phyloP scores from a whole-genome alignment of 2,888 invertebrate genomes.

The Embidobia sp. region DNA sequence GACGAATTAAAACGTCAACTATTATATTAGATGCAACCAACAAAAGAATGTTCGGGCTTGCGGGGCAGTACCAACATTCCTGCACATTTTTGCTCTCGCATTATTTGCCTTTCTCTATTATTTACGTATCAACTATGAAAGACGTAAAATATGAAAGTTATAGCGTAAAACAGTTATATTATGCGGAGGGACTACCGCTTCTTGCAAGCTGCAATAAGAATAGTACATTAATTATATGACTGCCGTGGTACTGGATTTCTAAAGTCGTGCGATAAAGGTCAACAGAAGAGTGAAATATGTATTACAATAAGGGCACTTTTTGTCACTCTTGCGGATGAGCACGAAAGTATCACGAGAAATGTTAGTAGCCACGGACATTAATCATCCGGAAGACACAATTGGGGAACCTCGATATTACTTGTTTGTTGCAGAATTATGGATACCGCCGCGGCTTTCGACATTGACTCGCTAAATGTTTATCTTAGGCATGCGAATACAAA shows the following conservation, averaged over 20 bases:
- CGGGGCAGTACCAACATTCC: neutral
- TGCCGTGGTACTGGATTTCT: conserved; percentile 2
- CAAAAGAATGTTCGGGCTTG: too few species aligned
- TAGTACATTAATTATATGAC: neutral
- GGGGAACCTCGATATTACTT: neutral
- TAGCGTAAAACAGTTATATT: conserved; percentile 18
- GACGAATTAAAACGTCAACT: too few species aligned
- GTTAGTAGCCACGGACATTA: conserved; percentile 16
- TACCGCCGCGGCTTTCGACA: neutral
- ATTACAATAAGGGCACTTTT: conserved; percentile 12
- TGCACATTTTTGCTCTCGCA: neutral
- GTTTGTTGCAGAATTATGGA: neutral
- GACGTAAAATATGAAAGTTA: conserved; percentile 14
- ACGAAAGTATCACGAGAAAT: conserved; percentile 16
- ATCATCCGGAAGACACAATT: conserved; percentile 11
- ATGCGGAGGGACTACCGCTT: conserved; percentile 5
- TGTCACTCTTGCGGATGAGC: conserved; percentile 4
- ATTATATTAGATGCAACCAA: too few species aligned
- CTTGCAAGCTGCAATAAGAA: conserved; percentile 1
- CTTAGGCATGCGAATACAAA: neutral
- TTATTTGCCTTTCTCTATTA: conserved; percentile 31
- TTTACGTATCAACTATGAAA: conserved; percentile 16
- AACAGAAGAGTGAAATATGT: neutral
- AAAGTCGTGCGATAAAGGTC: neutral
- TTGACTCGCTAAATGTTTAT: conserved; percentile 4